These are phyloP conservation scores for Catostylus mosaicus DNA, from an alignment of 30 jellyfish, hydroid and myxozoan genomes.

Conservation along the genomic window DNA sequence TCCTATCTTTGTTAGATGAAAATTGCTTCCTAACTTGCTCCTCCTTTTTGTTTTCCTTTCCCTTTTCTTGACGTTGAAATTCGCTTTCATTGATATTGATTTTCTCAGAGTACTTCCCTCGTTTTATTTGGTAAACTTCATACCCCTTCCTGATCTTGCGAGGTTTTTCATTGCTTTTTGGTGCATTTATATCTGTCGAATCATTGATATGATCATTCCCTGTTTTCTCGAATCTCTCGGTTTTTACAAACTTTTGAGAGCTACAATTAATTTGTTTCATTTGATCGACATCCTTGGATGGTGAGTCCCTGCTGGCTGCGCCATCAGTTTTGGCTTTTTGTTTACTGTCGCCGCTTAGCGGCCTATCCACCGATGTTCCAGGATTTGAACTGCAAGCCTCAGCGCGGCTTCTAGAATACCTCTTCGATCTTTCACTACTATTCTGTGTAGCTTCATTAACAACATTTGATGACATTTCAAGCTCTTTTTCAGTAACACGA, in stretches of 20 bases:
- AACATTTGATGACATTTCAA: neutral
- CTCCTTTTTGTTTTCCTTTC: neutral
- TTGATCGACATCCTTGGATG: too few species aligned
- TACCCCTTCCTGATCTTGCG: conserved; percentile 27
- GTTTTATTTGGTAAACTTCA: conserved; percentile 41
- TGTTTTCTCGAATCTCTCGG: too few species aligned
- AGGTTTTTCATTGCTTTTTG: conserved; percentile 12
- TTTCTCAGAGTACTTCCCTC: conserved; percentile 56
- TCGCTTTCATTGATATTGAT: neutral
- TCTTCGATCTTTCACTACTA: neutral
- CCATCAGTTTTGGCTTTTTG: neutral
- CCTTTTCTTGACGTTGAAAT: neutral
- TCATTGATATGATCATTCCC: too few species aligned
- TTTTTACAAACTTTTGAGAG: too few species aligned
- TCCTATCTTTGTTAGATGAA: neutral
- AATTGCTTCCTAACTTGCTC: neutral
- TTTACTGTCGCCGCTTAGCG: neutral
- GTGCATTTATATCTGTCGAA: neutral
- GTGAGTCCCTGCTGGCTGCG: neutral
- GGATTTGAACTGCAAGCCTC: neutral
- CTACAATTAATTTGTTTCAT: too few species aligned
- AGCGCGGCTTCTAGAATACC: conserved; percentile 13
- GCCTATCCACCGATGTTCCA: neutral
- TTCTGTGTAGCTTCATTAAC: neutral
- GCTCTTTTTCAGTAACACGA: conserved; percentile 32